A percentile compares a stretch with the other conserved stretches of the same genome.
These are phyloP conservation scores for Takifugu ocellatus DNA, from an alignment of 2,797 vertebrate species.

Conservation along the genomic window DNA sequence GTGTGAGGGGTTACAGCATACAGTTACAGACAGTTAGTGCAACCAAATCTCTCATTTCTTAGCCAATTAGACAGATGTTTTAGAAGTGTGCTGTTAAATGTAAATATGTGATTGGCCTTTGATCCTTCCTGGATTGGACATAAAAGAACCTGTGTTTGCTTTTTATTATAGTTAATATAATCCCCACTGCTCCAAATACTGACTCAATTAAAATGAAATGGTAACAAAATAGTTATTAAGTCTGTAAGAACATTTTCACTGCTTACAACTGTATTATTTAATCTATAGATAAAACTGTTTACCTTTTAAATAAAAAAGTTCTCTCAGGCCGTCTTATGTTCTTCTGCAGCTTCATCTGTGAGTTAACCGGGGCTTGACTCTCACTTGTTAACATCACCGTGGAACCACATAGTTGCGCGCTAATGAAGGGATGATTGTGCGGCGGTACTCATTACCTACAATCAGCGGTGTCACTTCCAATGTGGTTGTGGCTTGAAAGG, in stretches of 20 bases:
- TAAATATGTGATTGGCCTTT: slow-evolving; percentile 5
- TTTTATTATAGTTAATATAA: not conserved
- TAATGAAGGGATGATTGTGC: slow-evolving; percentile 57
- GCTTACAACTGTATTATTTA: too few species aligned
- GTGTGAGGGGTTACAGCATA: slow-evolving; percentile 65
- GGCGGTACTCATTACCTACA: slow-evolving; percentile 63
- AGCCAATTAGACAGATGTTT: slow-evolving; percentile 67
- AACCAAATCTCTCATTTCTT: slow-evolving; percentile 69
- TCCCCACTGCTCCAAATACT: not conserved
- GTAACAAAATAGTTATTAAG: not conserved
- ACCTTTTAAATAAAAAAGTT: too few species aligned
- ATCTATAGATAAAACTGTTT: too few species aligned
- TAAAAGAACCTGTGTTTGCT: not conserved
- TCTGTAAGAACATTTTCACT: not conserved
- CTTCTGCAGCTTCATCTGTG: slow-evolving; percentile 3
- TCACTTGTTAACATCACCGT: slow-evolving; percentile 24
- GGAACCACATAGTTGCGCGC: slow-evolving; percentile 28
- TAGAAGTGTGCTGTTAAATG: slow-evolving; percentile 31
- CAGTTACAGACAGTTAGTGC: slow-evolving; percentile 67
- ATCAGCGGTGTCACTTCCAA: slow-evolving; percentile 65
- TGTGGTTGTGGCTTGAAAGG: slow-evolving; percentile 48
- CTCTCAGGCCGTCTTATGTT: slow-evolving; percentile 2
- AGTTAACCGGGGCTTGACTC: slow-evolving; percentile 30
- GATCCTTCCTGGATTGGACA: slow-evolving; percentile 6
- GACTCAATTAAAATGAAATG: not conserved